Conservation (phyloP, 2,797 vertebrate species). For the Pseudochirops corinnae region DNA sequence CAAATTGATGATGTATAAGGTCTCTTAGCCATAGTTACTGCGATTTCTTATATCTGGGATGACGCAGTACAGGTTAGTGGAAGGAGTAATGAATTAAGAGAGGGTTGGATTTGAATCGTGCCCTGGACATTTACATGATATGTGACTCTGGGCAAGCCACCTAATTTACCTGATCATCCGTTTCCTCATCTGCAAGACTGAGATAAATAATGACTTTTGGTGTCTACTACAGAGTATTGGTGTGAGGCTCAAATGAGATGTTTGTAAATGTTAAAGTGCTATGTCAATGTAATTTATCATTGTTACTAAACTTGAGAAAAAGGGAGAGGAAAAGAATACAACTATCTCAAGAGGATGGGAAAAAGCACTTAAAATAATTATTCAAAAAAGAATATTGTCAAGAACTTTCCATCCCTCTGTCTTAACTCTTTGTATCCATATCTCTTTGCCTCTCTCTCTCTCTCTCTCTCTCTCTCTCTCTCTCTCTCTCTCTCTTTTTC, state of each 20-base stretch:
- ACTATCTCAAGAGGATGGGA: not conserved
- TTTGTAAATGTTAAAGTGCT: not conserved
- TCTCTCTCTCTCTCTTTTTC: too few species aligned
- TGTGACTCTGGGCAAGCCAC: not conserved
- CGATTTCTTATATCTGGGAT: not conserved
- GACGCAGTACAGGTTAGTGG: not conserved
- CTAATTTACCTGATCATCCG: not conserved
- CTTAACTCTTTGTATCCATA: not conserved
- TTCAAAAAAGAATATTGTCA: not conserved
- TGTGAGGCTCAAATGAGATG: not conserved
- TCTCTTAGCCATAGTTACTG: not conserved
- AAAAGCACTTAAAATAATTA: not conserved
- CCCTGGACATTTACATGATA: not conserved
- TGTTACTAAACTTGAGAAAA: not conserved
- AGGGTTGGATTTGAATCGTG: not conserved
- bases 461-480: too few species aligned
- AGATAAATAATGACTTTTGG: not conserved
- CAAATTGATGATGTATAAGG: not conserved
- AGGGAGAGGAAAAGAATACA: not conserved
- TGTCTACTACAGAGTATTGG: not conserved
- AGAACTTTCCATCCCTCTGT: not conserved
- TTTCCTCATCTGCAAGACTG: not conserved
- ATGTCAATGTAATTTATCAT: not conserved
- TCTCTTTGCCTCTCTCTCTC: not conserved
- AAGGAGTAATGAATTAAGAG: not conserved